Evolutionary conservation across 2,888 invertebrate genomes (phyloP), one percentile per base, ranked within the genome.

Genomic region (Balanococcus diminutus): DNA sequence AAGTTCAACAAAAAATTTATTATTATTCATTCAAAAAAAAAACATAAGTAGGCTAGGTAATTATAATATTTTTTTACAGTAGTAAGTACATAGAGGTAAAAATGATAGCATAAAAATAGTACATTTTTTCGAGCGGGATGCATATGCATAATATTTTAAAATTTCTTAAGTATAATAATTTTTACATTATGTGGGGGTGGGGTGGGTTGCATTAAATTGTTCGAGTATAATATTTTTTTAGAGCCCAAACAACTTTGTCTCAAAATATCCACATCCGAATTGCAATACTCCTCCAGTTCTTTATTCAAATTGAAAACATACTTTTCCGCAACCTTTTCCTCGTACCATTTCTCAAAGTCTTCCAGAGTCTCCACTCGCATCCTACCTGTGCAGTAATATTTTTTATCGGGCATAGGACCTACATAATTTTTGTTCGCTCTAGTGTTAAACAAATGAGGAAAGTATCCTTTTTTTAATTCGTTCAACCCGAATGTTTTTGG

Each of bases 341-440:
- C 32, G 56, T 88, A 87, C 87, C 87, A 88, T 82, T 86, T 86
- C 67, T 87, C 81, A 86, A 88, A 87, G 19, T 84, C 72, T 25
- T 84, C 28, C 75, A 86, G 67, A 14, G 6, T 67, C 31, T 84
- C 86, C 5, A 11, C 31, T 87, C 87, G 87, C 87, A 88, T 88
- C 56, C 67, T 39, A 87, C 88, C 82, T 79, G 67, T 67, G 31
- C 83, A 86, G 84, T 87, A 88, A 81, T 86, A 88, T 86, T 88
- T 86, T 86, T 86, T 87, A 46, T 84, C 86, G 28, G 88, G 88
- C n/a, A 88, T 87, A 31, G 86, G 84, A n/a, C 88, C 87, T 82
- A 87, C 51, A 88, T 88, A 88, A 39, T 87, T 87, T 84, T 88
- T 87, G 87, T 88, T 88, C 79, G 87, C 87, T 86, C 82, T 75